phyloP scores from a whole-genome alignment of 2,797 vertebrate species.

The Onychomys torridus region DNA sequence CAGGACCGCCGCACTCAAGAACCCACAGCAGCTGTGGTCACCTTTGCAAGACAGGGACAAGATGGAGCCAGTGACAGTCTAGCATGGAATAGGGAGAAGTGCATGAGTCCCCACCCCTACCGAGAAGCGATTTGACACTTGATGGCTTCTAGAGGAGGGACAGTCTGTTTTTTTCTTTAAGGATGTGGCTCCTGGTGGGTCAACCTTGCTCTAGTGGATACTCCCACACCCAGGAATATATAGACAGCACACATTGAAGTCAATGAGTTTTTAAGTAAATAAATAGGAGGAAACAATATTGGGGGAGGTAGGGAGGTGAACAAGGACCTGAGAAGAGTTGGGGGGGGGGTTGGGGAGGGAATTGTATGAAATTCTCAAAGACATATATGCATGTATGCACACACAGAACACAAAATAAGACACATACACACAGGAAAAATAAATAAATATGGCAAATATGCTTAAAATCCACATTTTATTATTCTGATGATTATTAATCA shows the following conservation, averaged over 20 bases:
- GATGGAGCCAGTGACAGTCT: not conserved
- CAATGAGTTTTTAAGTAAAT: no score
- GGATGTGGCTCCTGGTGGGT: not conserved
- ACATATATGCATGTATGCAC: not conserved
- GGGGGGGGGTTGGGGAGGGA: not conserved
- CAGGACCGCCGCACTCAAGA: not conserved
- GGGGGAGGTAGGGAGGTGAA: not conserved
- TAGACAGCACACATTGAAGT: not conserved
- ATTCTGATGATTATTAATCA: not conserved
- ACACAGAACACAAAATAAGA: not conserved
- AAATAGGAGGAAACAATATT: not conserved
- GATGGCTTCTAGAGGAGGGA: not conserved
- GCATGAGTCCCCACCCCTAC: no score
- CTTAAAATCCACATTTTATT: not conserved
- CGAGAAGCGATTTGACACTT: not conserved
- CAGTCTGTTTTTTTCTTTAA: not conserved
- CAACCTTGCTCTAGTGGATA: not conserved
- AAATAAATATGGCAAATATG: not conserved
- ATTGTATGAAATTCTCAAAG: not conserved
- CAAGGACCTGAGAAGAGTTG: not conserved
- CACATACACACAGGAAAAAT: not conserved
- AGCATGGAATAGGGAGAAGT: not conserved
- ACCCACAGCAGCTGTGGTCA: not conserved
- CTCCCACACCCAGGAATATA: not conserved
- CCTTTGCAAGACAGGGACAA: not conserved